Evolutionary conservation across 2,113 vertebrate genomes (phyloP), one percentile per base, ranked within the genome.

Genomic region (Dermatemys mawii): DNA sequence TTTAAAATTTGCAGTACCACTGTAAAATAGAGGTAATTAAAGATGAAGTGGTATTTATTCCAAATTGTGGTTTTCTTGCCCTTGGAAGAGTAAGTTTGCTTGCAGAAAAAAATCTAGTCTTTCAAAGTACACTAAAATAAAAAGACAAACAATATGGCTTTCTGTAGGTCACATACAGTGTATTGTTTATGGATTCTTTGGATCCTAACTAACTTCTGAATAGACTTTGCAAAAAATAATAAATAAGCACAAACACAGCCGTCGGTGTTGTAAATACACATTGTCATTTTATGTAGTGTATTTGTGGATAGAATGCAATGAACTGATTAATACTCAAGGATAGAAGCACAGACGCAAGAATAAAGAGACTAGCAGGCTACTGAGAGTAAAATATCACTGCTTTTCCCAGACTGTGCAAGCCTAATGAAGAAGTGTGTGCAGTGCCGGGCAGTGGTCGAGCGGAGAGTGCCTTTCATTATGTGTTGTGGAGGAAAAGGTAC

Each of bases 391-490:
- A 82, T 75, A 19, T 41, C 35, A 87, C 48, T 91, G 11, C 54
- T 93, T 0, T 88, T 87, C 38, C 22, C 97, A 99, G 99, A 99
- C 94, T 99, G 99, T 98, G 99, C 99, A 90, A 99, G 97, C 96
- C 98, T 99, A 94, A 99, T 99, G 99, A 99, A 99, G 98, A 99
- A 99, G 94, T 99, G 99, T 92, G 99, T 99, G 60, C 99, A 99
- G 96, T 99, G 99, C 92, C 99, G 99, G 85, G 99, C 99, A 81
- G 98, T 99, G 57, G 99, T 99, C 88, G 99, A 99, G 92, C 98
- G 98, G 92, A 98, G 99, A 98, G 99, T 99, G 89, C 99, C 99
- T 94, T 99, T 99, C 94, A 98, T 99, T 91, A 98, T 98, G 94
- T 99, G 99, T 98, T 99, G 99, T 83, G 99, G 99, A 96, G 99